Base-by-base conservation (phyloP, 1,140 invertebrate species). In the Brachionus koreanus region DNA sequence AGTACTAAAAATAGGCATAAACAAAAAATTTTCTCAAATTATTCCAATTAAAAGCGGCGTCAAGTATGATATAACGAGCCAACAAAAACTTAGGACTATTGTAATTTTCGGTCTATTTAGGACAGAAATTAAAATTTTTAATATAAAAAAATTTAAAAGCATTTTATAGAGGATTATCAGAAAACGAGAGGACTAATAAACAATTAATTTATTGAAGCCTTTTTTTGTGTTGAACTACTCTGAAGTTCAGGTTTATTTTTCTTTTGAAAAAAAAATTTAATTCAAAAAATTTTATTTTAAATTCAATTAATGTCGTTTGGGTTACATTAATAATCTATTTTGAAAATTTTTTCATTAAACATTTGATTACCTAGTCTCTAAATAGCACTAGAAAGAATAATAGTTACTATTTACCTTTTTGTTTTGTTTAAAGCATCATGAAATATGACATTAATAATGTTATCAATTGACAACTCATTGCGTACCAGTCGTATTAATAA, bases 311-410 rank as follows among this genome's bases (percentile, higher is more conserved):
- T 25, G 49, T 23, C 49, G 49, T 57, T 57, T 23, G 49, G 49
- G 49, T 57, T 57, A 57, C 49, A 57, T 57, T 57, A 57, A 57
- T 57, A 57, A 57, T 57, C 49, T 57, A 57, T 19, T 57, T 57
- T 9, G 49, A 57, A 57, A 57, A 57, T 57, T 57, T 57, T 7
- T 57, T 23, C 49, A 57, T 57, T 19, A 57, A 57, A 57, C 49
- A 57, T 57, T 57, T 57, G 49, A 57, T 57, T 57, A 57, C 49
- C 49, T 57, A 57, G 49, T 57, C 49, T 57, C 16, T 57, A 52
- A 52, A 52, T 52, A 57, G 49, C 49, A 57, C 49, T 57, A 57
- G 49, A 57, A 57, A 57, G 49, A 57, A 57, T 19, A 57, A 57
- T 57, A 57, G 49, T 57, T 57, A 57, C 49, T 57, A 57, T 57